A percentile compares a stretch with the other conserved stretches of the same genome.
Conservation (phyloP, 1,140 invertebrate species). For the Drosophila subobscura region DNA sequence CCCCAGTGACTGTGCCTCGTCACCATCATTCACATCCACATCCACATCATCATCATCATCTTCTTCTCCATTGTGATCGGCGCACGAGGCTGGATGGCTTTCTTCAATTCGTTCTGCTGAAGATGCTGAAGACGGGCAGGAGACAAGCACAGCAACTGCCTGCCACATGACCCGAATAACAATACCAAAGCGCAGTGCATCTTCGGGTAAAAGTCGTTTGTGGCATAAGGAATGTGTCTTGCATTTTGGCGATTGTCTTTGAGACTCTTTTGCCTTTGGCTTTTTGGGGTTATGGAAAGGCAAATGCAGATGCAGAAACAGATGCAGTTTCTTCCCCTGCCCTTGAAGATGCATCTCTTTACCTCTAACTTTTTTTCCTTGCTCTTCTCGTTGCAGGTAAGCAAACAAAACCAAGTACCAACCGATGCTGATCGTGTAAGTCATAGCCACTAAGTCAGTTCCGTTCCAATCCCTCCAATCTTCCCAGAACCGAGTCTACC, state of each 20-base stretch:
- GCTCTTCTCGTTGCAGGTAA: slow-evolving; percentile 27
- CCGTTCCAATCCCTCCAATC: neutral
- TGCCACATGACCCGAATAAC: slow-evolving; percentile 65
- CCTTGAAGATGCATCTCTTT: slow-evolving; percentile 9
- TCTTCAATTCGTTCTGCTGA: slow-evolving; percentile 48
- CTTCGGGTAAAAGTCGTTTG: slow-evolving; percentile 25
- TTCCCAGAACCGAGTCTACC: neutral
- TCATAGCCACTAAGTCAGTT: neutral
- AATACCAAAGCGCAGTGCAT: slow-evolving; percentile 14
- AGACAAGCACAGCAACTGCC: slow-evolving; percentile 6
- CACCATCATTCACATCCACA: slow-evolving; percentile 14
- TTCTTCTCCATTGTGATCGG: slow-evolving; percentile 26
- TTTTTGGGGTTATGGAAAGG: slow-evolving; percentile 4
- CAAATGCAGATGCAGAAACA: neutral
- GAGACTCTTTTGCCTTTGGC: slow-evolving; percentile 1
- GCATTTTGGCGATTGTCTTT: slow-evolving; percentile 32
- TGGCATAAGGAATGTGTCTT: slow-evolving; percentile 17
- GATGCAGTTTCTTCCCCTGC: neutral
- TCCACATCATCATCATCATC: slow-evolving; percentile 21
- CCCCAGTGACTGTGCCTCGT: slow-evolving; percentile 31
- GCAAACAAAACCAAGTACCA: neutral
- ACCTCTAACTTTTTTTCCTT: neutral
- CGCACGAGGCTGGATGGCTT: slow-evolving; percentile 37
- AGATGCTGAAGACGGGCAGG: slow-evolving; percentile 32
- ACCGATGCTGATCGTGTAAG: neutral